Conservation (phyloP, 2,797 vertebrate species). For the Ctenochaetus hawaiiensis region DNA sequence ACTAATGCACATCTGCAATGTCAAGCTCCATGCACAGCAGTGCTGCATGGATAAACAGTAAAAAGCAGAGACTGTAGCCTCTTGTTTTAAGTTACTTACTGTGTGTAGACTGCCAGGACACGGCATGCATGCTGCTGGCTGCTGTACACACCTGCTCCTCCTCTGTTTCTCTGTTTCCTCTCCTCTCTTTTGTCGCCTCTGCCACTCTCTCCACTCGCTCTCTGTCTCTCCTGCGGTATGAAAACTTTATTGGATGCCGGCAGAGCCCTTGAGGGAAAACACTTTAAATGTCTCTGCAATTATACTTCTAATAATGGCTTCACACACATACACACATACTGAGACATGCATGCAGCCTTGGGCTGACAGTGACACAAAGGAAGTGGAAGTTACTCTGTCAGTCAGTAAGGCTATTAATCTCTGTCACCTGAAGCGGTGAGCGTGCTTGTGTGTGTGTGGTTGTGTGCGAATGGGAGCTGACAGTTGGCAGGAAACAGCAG, state of each 20-base stretch:
- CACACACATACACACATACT: slow-evolving; percentile 31
- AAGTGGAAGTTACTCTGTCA: slow-evolving; percentile 77
- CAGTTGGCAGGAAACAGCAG: slow-evolving; percentile 41
- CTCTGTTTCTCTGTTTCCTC: slow-evolving; percentile 2
- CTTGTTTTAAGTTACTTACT: neutral
- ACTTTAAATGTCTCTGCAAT: slow-evolving; percentile 97
- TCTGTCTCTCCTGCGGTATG: slow-evolving; percentile 76
- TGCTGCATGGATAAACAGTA: neutral
- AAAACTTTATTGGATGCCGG: slow-evolving; percentile 98
- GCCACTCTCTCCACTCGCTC: slow-evolving; percentile 41
- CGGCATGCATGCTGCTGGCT: neutral
- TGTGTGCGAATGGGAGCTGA: slow-evolving; percentile 5
- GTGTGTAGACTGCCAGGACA: neutral
- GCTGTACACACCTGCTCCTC: slow-evolving; percentile 9
- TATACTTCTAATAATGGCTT: slow-evolving; percentile 97
- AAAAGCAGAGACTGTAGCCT: too few species aligned
- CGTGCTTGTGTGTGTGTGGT: slow-evolving; percentile 12
- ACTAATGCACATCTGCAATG: neutral
- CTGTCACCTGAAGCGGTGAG: slow-evolving; percentile 72
- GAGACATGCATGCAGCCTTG: slow-evolving; percentile 28
- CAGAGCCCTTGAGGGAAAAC: slow-evolving; percentile 94
- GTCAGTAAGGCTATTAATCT: slow-evolving; percentile 79
- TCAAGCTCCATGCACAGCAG: neutral
- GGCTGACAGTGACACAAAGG: slow-evolving; percentile 76
- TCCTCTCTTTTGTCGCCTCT: slow-evolving; percentile 12